Evolutionary conservation across 2,113 vertebrate species (phyloP), one percentile per base, ranked within the genome.

Genomic region (Tupaia tana): DNA sequence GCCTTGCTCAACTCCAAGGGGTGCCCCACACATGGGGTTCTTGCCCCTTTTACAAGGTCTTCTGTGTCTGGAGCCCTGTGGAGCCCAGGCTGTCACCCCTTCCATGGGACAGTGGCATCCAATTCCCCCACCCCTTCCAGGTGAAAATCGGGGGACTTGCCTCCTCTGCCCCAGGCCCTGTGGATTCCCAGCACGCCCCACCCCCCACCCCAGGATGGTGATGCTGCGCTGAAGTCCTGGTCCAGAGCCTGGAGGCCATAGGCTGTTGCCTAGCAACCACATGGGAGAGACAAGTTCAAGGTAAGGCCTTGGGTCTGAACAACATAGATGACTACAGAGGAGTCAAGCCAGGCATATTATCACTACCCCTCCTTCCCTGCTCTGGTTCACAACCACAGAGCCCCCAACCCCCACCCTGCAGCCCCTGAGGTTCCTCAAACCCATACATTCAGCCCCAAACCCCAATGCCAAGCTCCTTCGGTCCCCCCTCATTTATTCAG

Each of bases 261-360:
- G 0, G 56, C 88, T 87, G 95, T 97, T 98, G 91, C 98, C 98
- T 98, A 97, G 97, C 96, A 98, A 97, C 89, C 7, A 3, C 70
- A 85, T 93, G 78, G 90, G 54, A 91, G 73, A 70, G 56, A 96
- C 93, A 97, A 97, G 95, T 97, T 98, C 95, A 97, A 97, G 94
- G 96, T 96, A 22, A 95, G 75, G 87, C 25, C 29, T 95, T 83
- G 43, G 69, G 13, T 75, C 74, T 79, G 58, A 96, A 64, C 54
- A 59, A 73, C 85, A 43, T 78, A 15, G 43, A 12, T 24, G 4
- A 61, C 59, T 88, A 69, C 80, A 63, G 79, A 34, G 69, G 70
- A 86, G 27, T 2, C 66, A 73, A 70, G 20, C 22, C 69, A 64
- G 19, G 6, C 27, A 67, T 10, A 19, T 29, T 20, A 15, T 73